Base-by-base conservation (phyloP, 2,113 vertebrate genomes). In the Anarrhichthys ocellatus region DNA sequence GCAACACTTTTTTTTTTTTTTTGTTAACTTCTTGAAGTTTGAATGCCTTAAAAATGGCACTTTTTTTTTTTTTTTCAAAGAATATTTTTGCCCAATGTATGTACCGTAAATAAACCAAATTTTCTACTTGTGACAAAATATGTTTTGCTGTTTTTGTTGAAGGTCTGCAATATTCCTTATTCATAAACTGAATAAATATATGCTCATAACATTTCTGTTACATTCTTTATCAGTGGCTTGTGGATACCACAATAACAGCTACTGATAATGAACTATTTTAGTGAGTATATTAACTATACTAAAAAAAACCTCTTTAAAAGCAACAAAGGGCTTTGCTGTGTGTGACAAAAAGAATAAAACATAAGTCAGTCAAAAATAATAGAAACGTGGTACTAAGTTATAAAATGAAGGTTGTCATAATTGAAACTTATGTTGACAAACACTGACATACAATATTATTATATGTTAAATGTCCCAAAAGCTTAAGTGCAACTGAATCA, bases 41-140 rank as follows among this genome's bases (percentile, higher is more conserved):
- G 66, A 82, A 82, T 86, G 88, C 87, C 89, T 92, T 92, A 90
- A 91, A 71, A 86, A 84, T 73, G 88, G 87, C 90, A 89, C 76
- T 63, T 27, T 58, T 58, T 50, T 48, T 58, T 50, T 50, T 91
- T 91, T 63, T 91, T 91, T 77, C 58, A 84, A 88, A 65, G 83
- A 93, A 93, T 92, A 90, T 91, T 93, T 81, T 87, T 89, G 80
- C 85, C 89, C 84, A 80, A 73, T 86, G 81, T 92, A 85, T 87
- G 82, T 87, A 90, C 52, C 56, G 32, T 82, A 80, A 93, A 91
- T 91, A 89, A 69, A 93, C 69, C 85, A 91, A 72, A 81, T 90
- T 92, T 93, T 93, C 78, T 93, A 91, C 88, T 84, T 89, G 83
- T 86, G 61, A 70, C n/a, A 80, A 83, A 48, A 44, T 80, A 80